A percentile compares a stretch with the other conserved stretches of the same genome.
These are phyloP conservation scores for Tiliacea citrago DNA, from an alignment of 2,888 invertebrate genomes.

Conservation along the genomic window DNA sequence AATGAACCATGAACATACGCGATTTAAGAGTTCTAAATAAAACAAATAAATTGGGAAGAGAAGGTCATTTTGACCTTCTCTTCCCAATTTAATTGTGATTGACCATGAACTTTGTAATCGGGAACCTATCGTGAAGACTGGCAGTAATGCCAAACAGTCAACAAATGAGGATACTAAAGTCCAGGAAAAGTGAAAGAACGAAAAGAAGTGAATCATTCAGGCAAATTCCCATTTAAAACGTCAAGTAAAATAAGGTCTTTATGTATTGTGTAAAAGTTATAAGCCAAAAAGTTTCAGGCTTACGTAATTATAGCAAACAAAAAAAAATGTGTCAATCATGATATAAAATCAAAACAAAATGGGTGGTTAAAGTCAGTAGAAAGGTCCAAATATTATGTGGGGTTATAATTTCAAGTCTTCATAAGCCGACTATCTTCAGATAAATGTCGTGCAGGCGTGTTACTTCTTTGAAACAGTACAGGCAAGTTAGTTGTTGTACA, in stretches of 20 bases:
- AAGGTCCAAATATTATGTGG: neutral
- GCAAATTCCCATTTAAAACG: neutral
- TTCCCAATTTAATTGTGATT: too few relatives aligned
- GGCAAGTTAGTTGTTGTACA: slow-evolving; percentile 20
- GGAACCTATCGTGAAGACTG: neutral
- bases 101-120: neutral
- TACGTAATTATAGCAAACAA: neutral
- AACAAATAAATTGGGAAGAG: neutral
- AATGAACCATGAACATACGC: slow-evolving; percentile 33
- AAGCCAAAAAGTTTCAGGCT: neutral
- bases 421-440: slow-evolving; percentile 8
- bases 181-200: neutral
- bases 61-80: too few relatives aligned
- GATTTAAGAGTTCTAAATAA: slow-evolving; percentile 13
- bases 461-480: slow-evolving; percentile 13
- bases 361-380: too few relatives aligned
- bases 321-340: neutral
- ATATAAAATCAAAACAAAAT: neutral
- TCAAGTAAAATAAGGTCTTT: neutral
- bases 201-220: neutral
- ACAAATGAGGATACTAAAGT: neutral
- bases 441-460: neutral
- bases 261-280: neutral
- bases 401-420: slow-evolving; percentile 3
- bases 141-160: neutral